Evolutionary conservation across 2,113 vertebrate species (phyloP), one percentile per base, ranked within the genome.

Genomic region (Oostethus manadensis): DNA sequence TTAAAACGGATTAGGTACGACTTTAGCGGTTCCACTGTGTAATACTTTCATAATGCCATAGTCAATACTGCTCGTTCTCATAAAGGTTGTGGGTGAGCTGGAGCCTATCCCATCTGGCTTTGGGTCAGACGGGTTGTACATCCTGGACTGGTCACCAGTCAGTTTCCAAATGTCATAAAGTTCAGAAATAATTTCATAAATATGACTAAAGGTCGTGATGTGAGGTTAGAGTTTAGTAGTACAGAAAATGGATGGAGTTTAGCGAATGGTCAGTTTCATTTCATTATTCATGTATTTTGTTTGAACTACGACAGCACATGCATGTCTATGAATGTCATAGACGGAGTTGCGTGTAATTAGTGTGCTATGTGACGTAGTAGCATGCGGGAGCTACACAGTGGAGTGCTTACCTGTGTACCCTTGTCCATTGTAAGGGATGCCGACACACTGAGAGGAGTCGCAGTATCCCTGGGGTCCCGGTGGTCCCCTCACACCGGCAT

Each of bases 401-500:
- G 33, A 29, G 23, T n/a, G 77, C 86, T 18, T 94, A 99, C 97
- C 96, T 94, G 93, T 92, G 76, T 95, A 99, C 87, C 95, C 96
- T 92, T 96, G 94, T 69, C 95, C 96, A 0, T 99, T 99, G 92
- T 99, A 99, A 76, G 94, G 94, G 76, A 99, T 97, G 82, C 97
- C 98, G 73, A 96, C 92, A 81, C 97, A 99, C 83, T 98, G 94
- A 74, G 97, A 99, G 16, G 97, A 98, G 82, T 99, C 97, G 38
- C 97, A 99, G 77, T 98, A 99, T 45, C 97, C 97, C 68, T 94
- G 75, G 71, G 96, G 93, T 58, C 96, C 96, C 8, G 93, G 87
- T 16, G 97, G 95, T 65, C 97, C 97, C 85, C 94, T 90, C 78
- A 95, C 89, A 42, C 97, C 97, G 43, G 89, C 66, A 72, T 89